phyloP scores from a whole-genome alignment of 1,140 invertebrate species.

The Goniozus legneri region DNA sequence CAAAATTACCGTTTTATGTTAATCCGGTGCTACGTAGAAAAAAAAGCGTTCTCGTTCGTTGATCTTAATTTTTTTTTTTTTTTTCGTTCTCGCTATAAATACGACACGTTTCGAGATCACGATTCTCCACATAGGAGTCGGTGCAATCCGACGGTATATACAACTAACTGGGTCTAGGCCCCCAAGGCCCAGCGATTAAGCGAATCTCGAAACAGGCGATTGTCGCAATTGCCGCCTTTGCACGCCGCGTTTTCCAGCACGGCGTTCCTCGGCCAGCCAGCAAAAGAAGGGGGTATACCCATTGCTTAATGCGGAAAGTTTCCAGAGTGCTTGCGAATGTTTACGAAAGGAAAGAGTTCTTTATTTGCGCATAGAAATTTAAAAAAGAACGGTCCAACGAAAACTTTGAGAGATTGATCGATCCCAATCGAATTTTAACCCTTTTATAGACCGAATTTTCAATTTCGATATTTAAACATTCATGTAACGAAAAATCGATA shows the following conservation, averaged over 20 bases:
- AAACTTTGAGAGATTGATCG: too few relatives aligned
- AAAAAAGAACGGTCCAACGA: too few relatives aligned
- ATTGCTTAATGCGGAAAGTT: constrained; percentile 38
- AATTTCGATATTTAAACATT: too few relatives aligned
- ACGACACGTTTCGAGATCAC: too few relatives aligned
- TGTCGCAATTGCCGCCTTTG: constrained; percentile 42
- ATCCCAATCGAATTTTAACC: too few relatives aligned
- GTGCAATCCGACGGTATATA: constrained; percentile 30
- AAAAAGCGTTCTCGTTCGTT: too few relatives aligned
- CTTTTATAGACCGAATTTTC: too few relatives aligned
- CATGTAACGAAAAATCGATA: too few relatives aligned
- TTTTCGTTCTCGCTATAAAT: too few relatives aligned
- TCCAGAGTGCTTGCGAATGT: constrained; percentile 35
- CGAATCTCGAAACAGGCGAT: constrained; percentile 43
- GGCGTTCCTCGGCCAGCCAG: constrained; percentile 23
- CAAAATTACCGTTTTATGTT: too few relatives aligned
- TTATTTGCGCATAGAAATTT: constrained; percentile 15
- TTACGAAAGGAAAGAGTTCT: constrained; percentile 32
- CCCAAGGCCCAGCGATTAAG: constrained; percentile 42
- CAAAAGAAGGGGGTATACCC: background rate
- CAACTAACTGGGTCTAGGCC: constrained; percentile 47
- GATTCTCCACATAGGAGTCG: constrained; percentile 14
- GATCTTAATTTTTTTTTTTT: too few relatives aligned
- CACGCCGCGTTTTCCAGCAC: constrained; percentile 32
- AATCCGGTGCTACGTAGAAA: too few relatives aligned